phyloP scores from a whole-genome alignment of 2,113 vertebrate genomes.

The Cryptomyrus ogoouensis region DNA sequence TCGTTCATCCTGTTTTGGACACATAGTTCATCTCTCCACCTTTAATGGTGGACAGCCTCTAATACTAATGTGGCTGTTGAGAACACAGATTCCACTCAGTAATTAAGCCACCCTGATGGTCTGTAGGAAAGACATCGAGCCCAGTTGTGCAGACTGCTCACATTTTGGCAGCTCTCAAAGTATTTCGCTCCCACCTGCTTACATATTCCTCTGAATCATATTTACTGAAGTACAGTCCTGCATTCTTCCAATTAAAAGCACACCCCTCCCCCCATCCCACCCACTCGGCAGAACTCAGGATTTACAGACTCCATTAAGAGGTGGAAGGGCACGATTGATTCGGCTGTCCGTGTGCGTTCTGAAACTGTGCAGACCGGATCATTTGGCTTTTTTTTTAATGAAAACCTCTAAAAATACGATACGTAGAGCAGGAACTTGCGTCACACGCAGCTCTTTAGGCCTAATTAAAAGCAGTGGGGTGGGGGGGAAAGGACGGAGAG shows the following conservation, averaged over 20 bases:
- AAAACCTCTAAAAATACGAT: background rate
- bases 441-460: constrained; percentile 8
- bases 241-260: background rate
- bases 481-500: background rate
- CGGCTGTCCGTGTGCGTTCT: background rate
- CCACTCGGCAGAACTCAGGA: background rate
- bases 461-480: constrained; percentile 11
- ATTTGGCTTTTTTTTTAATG: background rate
- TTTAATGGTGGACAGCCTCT: background rate
- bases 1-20: background rate
- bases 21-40: background rate
- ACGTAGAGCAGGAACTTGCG: background rate
- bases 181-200: background rate
- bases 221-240: background rate
- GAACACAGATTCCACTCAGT: background rate
- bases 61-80: background rate
- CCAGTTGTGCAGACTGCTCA: background rate
- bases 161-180: background rate
- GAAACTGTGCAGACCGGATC: background rate
- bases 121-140: background rate
- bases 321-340: background rate
- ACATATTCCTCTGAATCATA: background rate
- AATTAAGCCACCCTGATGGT: constrained; percentile 1
- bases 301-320: background rate
- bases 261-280: background rate